Base-by-base conservation (phyloP, 2,113 vertebrate species). In the Tragelaphus buxtoni region DNA sequence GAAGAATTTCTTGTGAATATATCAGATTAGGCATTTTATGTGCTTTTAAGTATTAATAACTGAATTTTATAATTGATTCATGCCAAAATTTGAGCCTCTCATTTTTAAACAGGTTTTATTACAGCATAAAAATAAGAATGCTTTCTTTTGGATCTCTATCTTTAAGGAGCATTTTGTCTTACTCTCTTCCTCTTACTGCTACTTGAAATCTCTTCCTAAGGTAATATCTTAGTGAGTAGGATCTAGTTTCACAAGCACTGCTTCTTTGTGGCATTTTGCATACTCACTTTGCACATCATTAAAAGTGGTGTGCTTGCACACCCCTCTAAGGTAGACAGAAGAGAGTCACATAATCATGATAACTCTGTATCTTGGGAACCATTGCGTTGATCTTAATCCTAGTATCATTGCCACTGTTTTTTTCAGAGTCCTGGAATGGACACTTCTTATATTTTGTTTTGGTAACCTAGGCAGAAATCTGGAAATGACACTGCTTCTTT, bases 1-100 rank as follows among this genome's bases (percentile, higher is more conserved):
- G 97, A n/a, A 79, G 58, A 87, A 77, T 80, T 85, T 94, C 30
- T 91, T 92, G 60, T 88, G 90, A 72, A n/a, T 95, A 5, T 79
- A 74, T 83, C 47, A 84, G 53, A 42, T 65, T 61, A 76, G 55
- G 12, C 7, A 94, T 93, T 95, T 95, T 95, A 39, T 86, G 3
- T 84, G 22, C 49, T 93, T 96, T 80, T 88, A 94, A 92, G 32
- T 95, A 58, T 47, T 93, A 83, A 58, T 81, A 95, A 79, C 81
- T 69, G 39, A 26, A 65, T 85, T 88, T 80, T 93, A 60, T 82
- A 69, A 74, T 55, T 93, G 9, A 91, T 80, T 88, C 4, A 69
- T 88, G 35, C 8, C 14, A 88, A 77, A 91, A 94, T 96, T 93
- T 96, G 30, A 91, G 14, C 30, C 20, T 87, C 89, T 87, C 42